These are phyloP conservation scores for Zele albiditarsus DNA, from an alignment of 2,888 invertebrate species.

Conservation along the genomic window DNA sequence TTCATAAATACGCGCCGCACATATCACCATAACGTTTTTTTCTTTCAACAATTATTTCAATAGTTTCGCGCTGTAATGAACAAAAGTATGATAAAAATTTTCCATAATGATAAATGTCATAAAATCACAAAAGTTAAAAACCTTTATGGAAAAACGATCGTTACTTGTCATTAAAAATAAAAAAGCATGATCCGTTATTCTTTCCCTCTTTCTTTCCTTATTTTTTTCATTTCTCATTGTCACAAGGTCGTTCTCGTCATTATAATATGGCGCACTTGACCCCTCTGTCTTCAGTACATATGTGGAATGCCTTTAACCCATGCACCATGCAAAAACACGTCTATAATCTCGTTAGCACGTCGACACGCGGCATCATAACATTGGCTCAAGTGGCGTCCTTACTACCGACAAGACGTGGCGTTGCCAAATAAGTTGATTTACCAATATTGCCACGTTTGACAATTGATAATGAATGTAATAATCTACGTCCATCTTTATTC, in stretches of 20 bases:
- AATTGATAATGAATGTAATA: slow-evolving; percentile 20
- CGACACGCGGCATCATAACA: slow-evolving; percentile 33
- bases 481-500: slow-evolving; percentile 27
- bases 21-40: not conserved
- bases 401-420: slow-evolving; percentile 45
- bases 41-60: not conserved
- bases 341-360: slow-evolving; percentile 30
- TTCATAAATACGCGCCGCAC: not conserved
- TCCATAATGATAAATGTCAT: not conserved
- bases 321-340: slow-evolving; percentile 25
- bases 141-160: slow-evolving; percentile 8
- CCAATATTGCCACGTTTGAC: slow-evolving; percentile 33
- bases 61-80: not conserved
- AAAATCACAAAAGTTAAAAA: not conserved
- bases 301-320: slow-evolving; percentile 43
- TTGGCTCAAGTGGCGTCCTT: slow-evolving; percentile 56
- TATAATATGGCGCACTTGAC: slow-evolving; percentile 22
- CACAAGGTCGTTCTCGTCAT: slow-evolving; percentile 18
- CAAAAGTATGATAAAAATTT: not conserved
- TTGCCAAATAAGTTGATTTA: slow-evolving; percentile 44
- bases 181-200: slow-evolving; percentile 24
- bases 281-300: slow-evolving; percentile 18
- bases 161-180: slow-evolving; percentile 25
- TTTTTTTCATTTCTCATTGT: not conserved
- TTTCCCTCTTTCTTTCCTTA: slow-evolving; percentile 3